Percentiles rank a stretch among this genome's conserved stretches.
phyloP scores from a whole-genome alignment of 2,113 vertebrate species.

The Rhinogobius similis region DNA sequence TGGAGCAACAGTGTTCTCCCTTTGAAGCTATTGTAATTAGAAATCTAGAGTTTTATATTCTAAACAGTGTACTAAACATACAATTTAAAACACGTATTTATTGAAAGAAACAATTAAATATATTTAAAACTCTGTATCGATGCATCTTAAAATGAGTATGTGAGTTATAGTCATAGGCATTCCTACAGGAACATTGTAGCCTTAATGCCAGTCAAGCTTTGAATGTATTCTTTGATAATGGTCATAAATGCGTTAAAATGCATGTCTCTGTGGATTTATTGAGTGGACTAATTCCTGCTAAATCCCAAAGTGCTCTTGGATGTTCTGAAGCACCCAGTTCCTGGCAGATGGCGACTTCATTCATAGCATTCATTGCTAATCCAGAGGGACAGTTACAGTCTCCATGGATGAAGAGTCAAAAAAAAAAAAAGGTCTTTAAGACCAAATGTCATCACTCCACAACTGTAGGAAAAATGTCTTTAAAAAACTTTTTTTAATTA shows the following conservation, averaged over 20 bases:
- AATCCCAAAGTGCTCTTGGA: slow-evolving; percentile 50
- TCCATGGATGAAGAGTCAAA: slow-evolving; percentile 19
- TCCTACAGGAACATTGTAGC: not conserved
- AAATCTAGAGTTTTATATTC: not conserved
- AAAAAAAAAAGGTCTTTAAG: not conserved
- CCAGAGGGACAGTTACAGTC: slow-evolving; percentile 33
- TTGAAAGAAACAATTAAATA: not conserved
- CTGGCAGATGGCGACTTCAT: slow-evolving; percentile 56
- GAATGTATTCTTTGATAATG: slow-evolving; percentile 14
- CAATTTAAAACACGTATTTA: not conserved
- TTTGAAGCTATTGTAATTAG: not conserved
- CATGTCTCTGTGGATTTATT: slow-evolving; percentile 55
- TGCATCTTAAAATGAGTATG: not conserved
- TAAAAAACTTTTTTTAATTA: slow-evolving; percentile 32
- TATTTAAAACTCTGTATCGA: slow-evolving; percentile 9
- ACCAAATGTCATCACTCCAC: slow-evolving; percentile 3
- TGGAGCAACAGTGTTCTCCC: not conserved
- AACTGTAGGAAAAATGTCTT: slow-evolving; percentile 28
- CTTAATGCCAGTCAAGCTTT: not conserved
- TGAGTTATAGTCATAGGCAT: not conserved
- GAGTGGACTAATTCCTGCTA: slow-evolving; percentile 53
- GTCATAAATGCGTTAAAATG: slow-evolving; percentile 26
- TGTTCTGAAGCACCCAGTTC: slow-evolving; percentile 36
- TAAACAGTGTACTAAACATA: not conserved
- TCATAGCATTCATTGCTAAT: slow-evolving; percentile 37